Evolutionary conservation across 2,797 vertebrate genomes (phyloP), one percentile per base, ranked within the genome.

Genomic region (Leptodactylus fallax): DNA sequence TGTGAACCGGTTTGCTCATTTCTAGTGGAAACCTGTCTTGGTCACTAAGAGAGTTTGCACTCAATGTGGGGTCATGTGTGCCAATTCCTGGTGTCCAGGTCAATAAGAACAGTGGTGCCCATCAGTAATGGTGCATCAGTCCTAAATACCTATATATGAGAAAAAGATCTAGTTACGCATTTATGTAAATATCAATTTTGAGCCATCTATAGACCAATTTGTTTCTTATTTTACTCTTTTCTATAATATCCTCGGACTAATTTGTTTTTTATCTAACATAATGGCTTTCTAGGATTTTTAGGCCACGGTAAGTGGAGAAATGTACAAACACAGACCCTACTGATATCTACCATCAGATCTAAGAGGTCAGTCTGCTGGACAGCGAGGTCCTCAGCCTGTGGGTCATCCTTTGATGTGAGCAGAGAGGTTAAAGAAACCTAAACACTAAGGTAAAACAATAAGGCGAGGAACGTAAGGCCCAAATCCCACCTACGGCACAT

Each of bases 401-500:
- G 81, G 84, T 82, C 85, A 87, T 55, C 63, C 60, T 85, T 87
- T 88, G 80, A 81, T 67, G 76, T 79, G 71, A 13, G 27, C 17
- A 86, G 76, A 86, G 60, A 65, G 88, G 88, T 85, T 88, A 88
- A 88, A 45, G 78, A 80, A 88, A 77, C 83, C 79, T 77, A 85
- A 85, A 85, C 83, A 27, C 72, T 74, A 51, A 81, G 71, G 67
- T 56, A 80, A 88, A 88, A 81, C 83, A 81, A 77, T 85, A 74
- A 81, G 83, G 45, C 56, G 49, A 76, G 55, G 79, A 79, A 76
- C 74, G 45, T 25, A 88, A 85, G 87, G 69, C 83, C 53, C 49
- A 85, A 88, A 88, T 88, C 81, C 76, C 87, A 88, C 87, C 87
- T 88, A 88, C 23, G 79, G 83, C 79, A 88, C 78, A 88, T 88